Conservation (phyloP, 35 echinoderm and acorn worm species). For the Hemicentrotus pulcherrimus region DNA sequence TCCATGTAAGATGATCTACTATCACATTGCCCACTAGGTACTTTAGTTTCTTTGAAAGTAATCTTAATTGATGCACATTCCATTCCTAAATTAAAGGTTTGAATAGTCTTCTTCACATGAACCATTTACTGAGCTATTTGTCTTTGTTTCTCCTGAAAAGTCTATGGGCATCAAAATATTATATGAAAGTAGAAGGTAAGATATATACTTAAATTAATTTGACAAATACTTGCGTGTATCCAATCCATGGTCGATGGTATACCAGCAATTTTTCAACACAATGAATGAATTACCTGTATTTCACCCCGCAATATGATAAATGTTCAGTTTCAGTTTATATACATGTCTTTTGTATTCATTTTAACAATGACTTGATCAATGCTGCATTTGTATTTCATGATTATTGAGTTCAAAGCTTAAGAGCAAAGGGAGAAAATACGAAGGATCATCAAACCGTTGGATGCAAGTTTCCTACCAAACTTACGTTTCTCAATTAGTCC, state of each 20-base stretch:
- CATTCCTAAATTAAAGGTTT: too few species aligned
- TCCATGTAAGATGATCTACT: too few species aligned
- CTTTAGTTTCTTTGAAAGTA: too few species aligned
- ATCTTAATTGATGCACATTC: too few species aligned
- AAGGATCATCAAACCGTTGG: background rate
- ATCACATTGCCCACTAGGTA: too few species aligned
- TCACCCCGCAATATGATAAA: background rate
- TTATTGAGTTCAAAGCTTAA: background rate
- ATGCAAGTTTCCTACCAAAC: background rate
- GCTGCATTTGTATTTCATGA: constrained; percentile 13
- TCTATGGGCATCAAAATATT: too few species aligned
- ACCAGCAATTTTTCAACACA: background rate
- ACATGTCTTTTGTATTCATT: background rate
- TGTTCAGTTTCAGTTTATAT: background rate
- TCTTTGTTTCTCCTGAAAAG: too few species aligned
- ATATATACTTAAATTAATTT: background rate
- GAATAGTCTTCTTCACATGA: too few species aligned
- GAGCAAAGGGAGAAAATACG: background rate
- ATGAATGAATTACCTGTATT: background rate
- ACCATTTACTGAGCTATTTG: too few species aligned
- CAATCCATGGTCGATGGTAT: background rate
- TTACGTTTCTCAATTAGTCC: background rate
- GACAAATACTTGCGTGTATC: background rate
- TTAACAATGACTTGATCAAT: background rate
- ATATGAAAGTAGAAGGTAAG: too few species aligned